These are phyloP conservation scores for Bryconaethiops microstoma DNA, from an alignment of 2,797 vertebrate species.

Conservation along the genomic window DNA sequence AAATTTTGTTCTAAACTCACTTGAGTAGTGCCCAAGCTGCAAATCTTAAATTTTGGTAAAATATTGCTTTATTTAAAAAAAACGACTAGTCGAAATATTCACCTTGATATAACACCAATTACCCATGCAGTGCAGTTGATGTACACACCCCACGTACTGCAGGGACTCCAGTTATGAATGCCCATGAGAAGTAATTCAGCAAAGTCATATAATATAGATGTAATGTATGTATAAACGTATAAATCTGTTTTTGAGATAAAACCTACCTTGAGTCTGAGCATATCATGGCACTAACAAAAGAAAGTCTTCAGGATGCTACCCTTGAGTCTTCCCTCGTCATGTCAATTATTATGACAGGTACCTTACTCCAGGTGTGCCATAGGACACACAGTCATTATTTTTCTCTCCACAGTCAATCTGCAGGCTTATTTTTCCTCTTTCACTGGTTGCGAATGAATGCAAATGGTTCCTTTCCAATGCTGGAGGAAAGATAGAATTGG, in stretches of 20 bases:
- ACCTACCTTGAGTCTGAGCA: background rate
- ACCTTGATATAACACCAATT: slow-evolving; percentile 24
- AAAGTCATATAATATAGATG: slow-evolving; percentile 4
- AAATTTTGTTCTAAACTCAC: slow-evolving; percentile 15
- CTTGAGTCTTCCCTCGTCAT: background rate
- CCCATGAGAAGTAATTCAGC: background rate
- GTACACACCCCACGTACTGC: background rate
- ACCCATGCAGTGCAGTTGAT: slow-evolving; percentile 6
- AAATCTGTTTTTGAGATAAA: slow-evolving; percentile 8
- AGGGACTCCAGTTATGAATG: background rate
- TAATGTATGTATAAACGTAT: background rate
- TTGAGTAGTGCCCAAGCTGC: background rate
- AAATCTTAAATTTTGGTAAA: slow-evolving; percentile 20
- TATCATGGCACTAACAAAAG: background rate
- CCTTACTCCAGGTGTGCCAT: background rate
- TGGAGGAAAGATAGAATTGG: slow-evolving; percentile 13
- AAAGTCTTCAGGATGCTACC: background rate
- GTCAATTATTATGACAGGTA: slow-evolving; percentile 14
- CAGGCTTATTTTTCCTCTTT: slow-evolving; percentile 13
- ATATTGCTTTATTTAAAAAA: slow-evolving; percentile 17
- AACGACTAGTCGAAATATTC: background rate
- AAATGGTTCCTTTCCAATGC: slow-evolving; percentile 28
- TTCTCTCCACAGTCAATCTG: slow-evolving; percentile 1
- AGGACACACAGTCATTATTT: background rate
- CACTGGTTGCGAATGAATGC: slow-evolving; percentile 10